Conservation (phyloP, 1,140 invertebrate species). For the Doryteuthis pealeii region DNA sequence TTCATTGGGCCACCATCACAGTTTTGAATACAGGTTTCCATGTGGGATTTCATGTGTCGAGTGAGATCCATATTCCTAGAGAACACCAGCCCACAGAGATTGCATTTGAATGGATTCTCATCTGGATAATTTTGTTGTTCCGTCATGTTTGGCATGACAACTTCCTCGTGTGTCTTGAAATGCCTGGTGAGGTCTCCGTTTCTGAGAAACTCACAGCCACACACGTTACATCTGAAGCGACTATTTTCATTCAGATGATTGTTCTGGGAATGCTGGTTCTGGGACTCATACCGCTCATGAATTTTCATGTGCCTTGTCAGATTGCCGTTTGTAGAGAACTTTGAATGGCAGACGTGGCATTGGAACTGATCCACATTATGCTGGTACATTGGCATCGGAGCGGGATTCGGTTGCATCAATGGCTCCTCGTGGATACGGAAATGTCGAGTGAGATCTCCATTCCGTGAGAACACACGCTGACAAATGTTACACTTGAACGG, state of each 20-base stretch:
- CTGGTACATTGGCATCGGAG: neutral
- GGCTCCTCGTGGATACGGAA: slow-evolving; percentile 59
- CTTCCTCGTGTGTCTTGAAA: neutral
- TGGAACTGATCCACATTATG: neutral
- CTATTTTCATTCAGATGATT: neutral
- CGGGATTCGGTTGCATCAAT: slow-evolving; percentile 62
- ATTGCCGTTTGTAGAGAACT: neutral
- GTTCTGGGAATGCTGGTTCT: neutral
- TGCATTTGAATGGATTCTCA: neutral
- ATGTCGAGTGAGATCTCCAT: slow-evolving; percentile 20
- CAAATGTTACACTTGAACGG: slow-evolving; percentile 7
- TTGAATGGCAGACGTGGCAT: neutral
- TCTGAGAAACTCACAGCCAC: neutral
- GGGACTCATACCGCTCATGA: neutral
- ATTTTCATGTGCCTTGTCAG: slow-evolving; percentile 2
- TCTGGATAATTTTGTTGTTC: neutral
- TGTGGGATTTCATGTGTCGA: neutral
- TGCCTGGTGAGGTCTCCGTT: neutral
- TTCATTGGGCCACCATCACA: neutral
- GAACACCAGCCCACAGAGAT: neutral
- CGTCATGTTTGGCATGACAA: neutral
- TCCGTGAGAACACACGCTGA: slow-evolving; percentile 12
- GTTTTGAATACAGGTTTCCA: neutral
- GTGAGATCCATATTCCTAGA: neutral
- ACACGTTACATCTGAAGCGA: neutral